Conservation (phyloP, 2,797 vertebrate species). For the Microchirus variegatus region DNA sequence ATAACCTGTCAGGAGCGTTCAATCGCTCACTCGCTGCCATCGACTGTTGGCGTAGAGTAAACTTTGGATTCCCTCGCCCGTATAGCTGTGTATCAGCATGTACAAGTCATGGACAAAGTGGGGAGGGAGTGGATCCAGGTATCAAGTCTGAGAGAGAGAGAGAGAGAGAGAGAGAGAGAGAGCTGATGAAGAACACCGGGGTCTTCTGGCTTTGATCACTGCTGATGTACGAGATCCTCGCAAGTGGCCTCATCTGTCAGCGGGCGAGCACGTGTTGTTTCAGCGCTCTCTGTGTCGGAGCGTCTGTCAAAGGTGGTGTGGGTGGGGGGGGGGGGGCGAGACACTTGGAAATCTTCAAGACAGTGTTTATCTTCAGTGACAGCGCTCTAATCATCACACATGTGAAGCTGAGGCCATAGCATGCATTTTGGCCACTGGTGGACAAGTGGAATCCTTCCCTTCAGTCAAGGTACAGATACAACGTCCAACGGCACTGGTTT, state of each 20-base stretch:
- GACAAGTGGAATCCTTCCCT: neutral
- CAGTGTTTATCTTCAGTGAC: slow-evolving; percentile 50
- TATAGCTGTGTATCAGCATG: slow-evolving; percentile 56
- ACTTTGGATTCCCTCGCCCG: slow-evolving; percentile 44
- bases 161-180: slow-evolving; percentile 34
- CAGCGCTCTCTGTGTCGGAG: slow-evolving; percentile 46
- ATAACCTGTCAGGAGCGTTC: slow-evolving; percentile 53
- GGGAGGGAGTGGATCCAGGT: slow-evolving; percentile 49
- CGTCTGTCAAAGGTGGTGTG: slow-evolving; percentile 48
- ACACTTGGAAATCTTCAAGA: slow-evolving; percentile 44
- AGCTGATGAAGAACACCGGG: slow-evolving; percentile 61
- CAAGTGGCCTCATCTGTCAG: slow-evolving; percentile 69
- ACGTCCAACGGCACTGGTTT: too few species aligned
- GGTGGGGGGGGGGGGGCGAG: too few species aligned
- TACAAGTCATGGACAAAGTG: slow-evolving; percentile 57
- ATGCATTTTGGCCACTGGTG: neutral
- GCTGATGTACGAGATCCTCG: slow-evolving; percentile 56
- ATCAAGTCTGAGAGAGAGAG: slow-evolving; percentile 46
- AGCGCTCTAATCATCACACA: slow-evolving; percentile 31
- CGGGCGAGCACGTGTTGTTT: slow-evolving; percentile 42
- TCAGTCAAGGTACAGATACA: neutral
- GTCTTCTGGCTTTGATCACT: slow-evolving; percentile 65
- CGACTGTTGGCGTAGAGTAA: slow-evolving; percentile 53
- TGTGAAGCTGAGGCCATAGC: slow-evolving; percentile 5
- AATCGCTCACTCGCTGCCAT: slow-evolving; percentile 45